phyloP scores from a whole-genome alignment of 2,113 vertebrate species.

The Proterorhinus semilunaris region DNA sequence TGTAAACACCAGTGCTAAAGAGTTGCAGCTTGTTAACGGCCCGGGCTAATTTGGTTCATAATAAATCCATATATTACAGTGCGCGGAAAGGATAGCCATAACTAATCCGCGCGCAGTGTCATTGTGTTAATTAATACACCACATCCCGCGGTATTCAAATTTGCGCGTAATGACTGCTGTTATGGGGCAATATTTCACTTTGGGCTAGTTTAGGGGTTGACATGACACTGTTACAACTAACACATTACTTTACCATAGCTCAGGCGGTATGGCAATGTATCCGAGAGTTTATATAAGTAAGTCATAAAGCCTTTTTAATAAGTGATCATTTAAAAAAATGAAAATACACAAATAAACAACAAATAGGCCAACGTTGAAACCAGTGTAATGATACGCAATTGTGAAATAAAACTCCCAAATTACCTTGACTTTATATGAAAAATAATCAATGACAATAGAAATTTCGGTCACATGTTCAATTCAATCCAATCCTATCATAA shows the following conservation, averaged over 20 bases:
- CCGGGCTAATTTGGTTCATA: conserved; percentile 36
- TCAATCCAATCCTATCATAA: conserved; percentile 14
- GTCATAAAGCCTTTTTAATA: not conserved
- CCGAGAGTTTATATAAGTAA: not conserved
- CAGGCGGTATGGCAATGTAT: not conserved
- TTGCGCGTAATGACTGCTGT: conserved; percentile 3
- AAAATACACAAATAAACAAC: not conserved
- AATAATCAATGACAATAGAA: not conserved
- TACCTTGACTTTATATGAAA: too few relatives aligned
- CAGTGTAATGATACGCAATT: too few relatives aligned
- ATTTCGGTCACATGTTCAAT: not conserved
- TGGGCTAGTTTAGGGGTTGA: conserved; percentile 5
- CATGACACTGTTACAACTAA: conserved; percentile 11
- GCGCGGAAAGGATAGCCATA: not conserved
- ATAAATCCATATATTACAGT: conserved; percentile 16
- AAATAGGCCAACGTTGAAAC: too few relatives aligned
- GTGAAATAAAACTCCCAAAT: too few relatives aligned
- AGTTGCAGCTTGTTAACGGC: conserved; percentile 25
- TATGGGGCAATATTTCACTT: conserved; percentile 1
- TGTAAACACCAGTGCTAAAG: conserved; percentile 46
- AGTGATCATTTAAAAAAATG: not conserved
- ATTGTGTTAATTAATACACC: conserved; percentile 18
- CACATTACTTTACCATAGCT: not conserved
- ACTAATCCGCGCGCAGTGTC: conserved; percentile 2
- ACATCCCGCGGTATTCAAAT: not conserved